Evolutionary conservation across 2,113 vertebrate genomes (phyloP).

Genomic region (Aegotheles bennettii): DNA sequence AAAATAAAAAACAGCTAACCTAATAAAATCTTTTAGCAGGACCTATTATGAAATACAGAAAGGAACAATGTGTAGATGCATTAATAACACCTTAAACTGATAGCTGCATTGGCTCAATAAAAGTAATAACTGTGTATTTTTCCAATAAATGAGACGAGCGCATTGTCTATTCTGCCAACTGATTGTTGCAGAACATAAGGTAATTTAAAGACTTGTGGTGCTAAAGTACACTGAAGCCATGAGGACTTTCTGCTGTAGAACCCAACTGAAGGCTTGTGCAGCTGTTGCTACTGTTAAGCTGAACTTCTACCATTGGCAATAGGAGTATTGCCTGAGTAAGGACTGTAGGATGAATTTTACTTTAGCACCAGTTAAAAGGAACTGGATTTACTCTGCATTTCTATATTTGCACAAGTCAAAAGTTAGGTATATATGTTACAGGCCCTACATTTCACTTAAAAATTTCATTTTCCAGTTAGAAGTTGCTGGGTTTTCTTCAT

Average conservation of each 20-base stretch:
- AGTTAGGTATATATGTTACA: background rate
- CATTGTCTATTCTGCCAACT: background rate
- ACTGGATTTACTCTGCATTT: background rate
- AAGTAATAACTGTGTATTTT: background rate
- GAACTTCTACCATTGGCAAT: background rate
- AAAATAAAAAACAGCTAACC: background rate
- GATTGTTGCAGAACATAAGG: background rate
- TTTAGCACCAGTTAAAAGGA: background rate
- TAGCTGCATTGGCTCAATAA: background rate
- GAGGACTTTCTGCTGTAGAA: background rate
- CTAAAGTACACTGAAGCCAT: background rate
- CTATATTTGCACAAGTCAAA: background rate
- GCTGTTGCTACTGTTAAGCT: background rate
- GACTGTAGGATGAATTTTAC: background rate
- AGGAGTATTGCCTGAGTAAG: background rate
- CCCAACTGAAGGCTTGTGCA: background rate
- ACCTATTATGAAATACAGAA: background rate
- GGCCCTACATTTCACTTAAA: background rate
- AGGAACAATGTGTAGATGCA: background rate
- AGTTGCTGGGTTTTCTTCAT: background rate
- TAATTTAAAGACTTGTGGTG: background rate
- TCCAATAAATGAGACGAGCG: background rate
- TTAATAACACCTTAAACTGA: background rate
- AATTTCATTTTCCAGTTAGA: background rate
- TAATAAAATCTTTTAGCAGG: background rate